phyloP scores from a whole-genome alignment of 2,888 invertebrate genomes.

The Timema cristinae region DNA sequence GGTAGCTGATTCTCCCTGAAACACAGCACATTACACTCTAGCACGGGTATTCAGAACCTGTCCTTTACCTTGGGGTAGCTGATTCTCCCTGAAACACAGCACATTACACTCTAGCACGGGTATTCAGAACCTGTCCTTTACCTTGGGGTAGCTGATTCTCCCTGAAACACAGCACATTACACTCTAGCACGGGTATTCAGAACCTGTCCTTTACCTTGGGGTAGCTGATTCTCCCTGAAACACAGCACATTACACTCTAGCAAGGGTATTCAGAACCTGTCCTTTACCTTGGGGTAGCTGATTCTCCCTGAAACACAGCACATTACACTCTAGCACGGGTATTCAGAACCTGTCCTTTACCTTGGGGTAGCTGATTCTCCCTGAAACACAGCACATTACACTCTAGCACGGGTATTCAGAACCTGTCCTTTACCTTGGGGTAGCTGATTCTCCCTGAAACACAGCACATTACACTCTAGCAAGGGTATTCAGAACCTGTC shows the following conservation, averaged over 20 bases:
- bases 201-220: slow-evolving; percentile 62
- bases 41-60: slow-evolving; percentile 51
- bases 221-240: slow-evolving; percentile 47
- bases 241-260: not conserved
- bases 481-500: slow-evolving; percentile 54
- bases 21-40: not conserved
- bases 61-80: slow-evolving; percentile 61
- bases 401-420: slow-evolving; percentile 42
- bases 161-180: slow-evolving; percentile 22
- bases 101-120: not conserved
- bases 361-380: slow-evolving; percentile 54
- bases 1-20: slow-evolving; percentile 50
- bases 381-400: slow-evolving; percentile 22
- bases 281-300: slow-evolving; percentile 61
- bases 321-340: not conserved
- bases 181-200: slow-evolving; percentile 42
- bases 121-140: slow-evolving; percentile 59
- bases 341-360: slow-evolving; percentile 61
- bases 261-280: slow-evolving; percentile 52
- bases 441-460: slow-evolving; percentile 44
- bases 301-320: slow-evolving; percentile 34
- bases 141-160: slow-evolving; percentile 56
- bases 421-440: slow-evolving; percentile 65
- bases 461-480: not conserved
- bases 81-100: slow-evolving; percentile 36